Base-by-base conservation (phyloP, 2,113 vertebrate species). In the Tetrao urogallus region DNA sequence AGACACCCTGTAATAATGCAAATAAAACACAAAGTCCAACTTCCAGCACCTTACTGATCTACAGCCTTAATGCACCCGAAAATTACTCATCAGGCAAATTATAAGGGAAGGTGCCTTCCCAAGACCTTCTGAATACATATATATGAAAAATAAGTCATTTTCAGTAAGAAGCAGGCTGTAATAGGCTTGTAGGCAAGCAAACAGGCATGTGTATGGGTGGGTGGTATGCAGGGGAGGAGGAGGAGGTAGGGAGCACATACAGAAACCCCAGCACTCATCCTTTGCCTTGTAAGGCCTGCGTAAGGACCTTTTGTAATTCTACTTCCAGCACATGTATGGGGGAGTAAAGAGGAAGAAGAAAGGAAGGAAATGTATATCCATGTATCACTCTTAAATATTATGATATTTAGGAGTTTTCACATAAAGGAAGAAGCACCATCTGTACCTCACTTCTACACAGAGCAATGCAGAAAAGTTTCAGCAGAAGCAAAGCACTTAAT, bases 301-400 rank as follows among this genome's bases (percentile, higher is more conserved):
- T 30, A 72, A 87, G 20, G 24, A n/a, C 27, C 66, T 79, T 72
- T 52, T 10, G 18, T 74, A 79, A 66, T 42, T 50, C 24, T 36
- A 17, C 25, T 70, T 89, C 20, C 12, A 80, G n/a, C 12, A 57
- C 14, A 13, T 0, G 0, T 12, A 3, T 24, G 30, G 20, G 58
- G 6, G 19, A 79, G 25, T 38, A 48, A 81, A 82, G 22, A 63
- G 11, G 4, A 71, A 69, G 11, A 61, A 86, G 18, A 79, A 91
- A 64, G 4, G 11, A 78, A 70, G 52, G 13, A 70, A 5, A 40
- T 5, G 1, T 61, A 14, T 19, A 71, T 8, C 34, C 65, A 2
- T 32, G 19, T 28, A 5, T 40, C 12, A 3, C 12, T 82, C 16
- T 66, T 34, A 56, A 73, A 56, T 27, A 52, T 40, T n/a, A 21